Base-by-base conservation (phyloP, 2,113 vertebrate species). In the Tyrannus savana region DNA sequence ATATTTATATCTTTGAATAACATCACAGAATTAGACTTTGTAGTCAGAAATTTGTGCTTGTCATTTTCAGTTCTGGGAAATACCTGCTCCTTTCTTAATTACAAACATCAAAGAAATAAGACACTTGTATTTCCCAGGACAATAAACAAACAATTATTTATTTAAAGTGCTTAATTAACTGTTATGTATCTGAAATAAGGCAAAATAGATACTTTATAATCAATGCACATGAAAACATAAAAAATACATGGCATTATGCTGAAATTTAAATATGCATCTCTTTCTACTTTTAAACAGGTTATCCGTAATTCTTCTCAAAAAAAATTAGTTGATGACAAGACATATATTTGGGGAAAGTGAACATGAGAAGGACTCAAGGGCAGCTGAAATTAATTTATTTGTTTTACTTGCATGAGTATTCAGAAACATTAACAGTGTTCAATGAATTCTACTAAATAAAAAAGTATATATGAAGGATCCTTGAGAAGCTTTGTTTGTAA, bases 51-150 rank as follows among this genome's bases (percentile, higher is more conserved):
- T 78, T 63, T 74, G 18, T 71, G 42, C 39, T 77, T 93, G 66
- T 63, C 44, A 35, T 67, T n/a, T 81, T 89, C 69, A 78, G 44
- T 74, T 92, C 68, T 91, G 77, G 73, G 86, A 92, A 93, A 95
- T 90, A 92, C 28, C 56, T 95, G 35, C 8, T 60, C 22, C 31
- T 92, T 90, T 88, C 64, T 87, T 84, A 71, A 89, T 95, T 87
- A 67, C 9, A 68, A 52, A 75, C 25, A 78, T 80, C 67, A 81
- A 88, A 96, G 68, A 62, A 82, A 84, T 10, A 67, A 87, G 24
- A 1, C 19, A 62, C 19, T 82, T 80, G 23, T 10, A 71, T 87
- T 90, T 90, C 66, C 66, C 58, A 66, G 35, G 44, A 18, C 52
- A 73, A 49, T 80, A 88, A 95, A 58, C 9, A 67, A 89, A 58